Evolutionary conservation across 2,797 vertebrate genomes (phyloP).

Genomic region (Coccyzus lansbergi): DNA sequence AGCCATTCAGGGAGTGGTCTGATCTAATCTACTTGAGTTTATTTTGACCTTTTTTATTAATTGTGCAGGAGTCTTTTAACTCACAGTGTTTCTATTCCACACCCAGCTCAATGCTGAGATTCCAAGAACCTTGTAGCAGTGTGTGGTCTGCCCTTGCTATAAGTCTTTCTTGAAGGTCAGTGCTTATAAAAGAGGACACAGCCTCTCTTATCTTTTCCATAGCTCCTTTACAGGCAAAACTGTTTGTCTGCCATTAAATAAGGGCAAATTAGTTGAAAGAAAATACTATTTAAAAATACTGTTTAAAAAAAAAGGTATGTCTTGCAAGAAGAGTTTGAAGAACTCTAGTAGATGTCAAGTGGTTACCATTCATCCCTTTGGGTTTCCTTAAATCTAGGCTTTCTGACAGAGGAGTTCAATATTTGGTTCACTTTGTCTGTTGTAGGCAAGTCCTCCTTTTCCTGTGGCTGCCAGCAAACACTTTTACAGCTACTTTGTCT

Average conservation of each 20-base stretch:
- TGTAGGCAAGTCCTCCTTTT: neutral
- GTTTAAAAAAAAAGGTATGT: neutral
- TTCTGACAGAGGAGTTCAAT: neutral
- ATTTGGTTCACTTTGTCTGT: neutral
- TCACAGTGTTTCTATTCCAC: neutral
- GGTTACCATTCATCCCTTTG: neutral
- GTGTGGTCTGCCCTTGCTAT: neutral
- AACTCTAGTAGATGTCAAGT: neutral
- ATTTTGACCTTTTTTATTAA: neutral
- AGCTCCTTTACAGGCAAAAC: neutral
- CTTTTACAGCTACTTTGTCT: neutral
- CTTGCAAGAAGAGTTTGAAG: neutral
- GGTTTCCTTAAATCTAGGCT: neutral
- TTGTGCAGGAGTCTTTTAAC: neutral
- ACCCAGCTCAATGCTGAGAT: neutral
- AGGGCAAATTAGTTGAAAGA: neutral
- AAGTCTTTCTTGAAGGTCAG: neutral
- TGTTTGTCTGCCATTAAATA: neutral
- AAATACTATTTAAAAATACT: neutral
- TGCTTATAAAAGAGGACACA: neutral
- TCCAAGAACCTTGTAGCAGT: neutral
- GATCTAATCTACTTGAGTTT: neutral
- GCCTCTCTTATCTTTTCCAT: neutral
- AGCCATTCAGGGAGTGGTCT: accelerated
- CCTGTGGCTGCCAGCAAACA: neutral